A percentile compares a stretch with the other conserved stretches of the same genome.
Evolutionary conservation across 2,797 vertebrate genomes (phyloP).

Genomic region (Pelobates cultripes): DNA sequence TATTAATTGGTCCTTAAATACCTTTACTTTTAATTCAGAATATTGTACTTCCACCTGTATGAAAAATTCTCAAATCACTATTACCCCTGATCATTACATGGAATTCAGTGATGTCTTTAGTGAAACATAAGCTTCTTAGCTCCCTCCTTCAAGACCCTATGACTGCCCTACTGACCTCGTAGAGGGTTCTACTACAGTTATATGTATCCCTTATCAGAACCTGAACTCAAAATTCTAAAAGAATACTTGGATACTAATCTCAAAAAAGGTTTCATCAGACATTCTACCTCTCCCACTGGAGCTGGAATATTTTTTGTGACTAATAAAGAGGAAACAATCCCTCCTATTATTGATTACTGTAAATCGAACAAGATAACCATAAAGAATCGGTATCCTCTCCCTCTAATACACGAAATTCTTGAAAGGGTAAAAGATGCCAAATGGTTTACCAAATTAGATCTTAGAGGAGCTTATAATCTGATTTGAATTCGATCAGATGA

Average conservation of each 20-base stretch:
- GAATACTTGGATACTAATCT: not conserved
- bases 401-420: not conserved
- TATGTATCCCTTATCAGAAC: not conserved
- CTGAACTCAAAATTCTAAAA: not conserved
- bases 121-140: no score
- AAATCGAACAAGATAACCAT: not conserved
- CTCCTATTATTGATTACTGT: not conserved
- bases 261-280: not conserved
- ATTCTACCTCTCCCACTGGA: not conserved
- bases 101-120: no score
- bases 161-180: not conserved
- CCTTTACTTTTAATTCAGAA: no score
- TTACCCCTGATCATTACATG: not conserved
- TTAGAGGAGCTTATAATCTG: not conserved
- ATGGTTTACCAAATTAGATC: not conserved
- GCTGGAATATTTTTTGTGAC: not conserved
- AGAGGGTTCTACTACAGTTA: not conserved
- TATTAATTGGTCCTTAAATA: no score
- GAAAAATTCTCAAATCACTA: not conserved
- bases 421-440: not conserved
- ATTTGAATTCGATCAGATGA: not conserved
- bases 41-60: no score
- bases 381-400: not conserved
- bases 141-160: not conserved
- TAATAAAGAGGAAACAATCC: not conserved